Conservation (phyloP, 2,797 vertebrate species). For the Amblyraja radiata region DNA sequence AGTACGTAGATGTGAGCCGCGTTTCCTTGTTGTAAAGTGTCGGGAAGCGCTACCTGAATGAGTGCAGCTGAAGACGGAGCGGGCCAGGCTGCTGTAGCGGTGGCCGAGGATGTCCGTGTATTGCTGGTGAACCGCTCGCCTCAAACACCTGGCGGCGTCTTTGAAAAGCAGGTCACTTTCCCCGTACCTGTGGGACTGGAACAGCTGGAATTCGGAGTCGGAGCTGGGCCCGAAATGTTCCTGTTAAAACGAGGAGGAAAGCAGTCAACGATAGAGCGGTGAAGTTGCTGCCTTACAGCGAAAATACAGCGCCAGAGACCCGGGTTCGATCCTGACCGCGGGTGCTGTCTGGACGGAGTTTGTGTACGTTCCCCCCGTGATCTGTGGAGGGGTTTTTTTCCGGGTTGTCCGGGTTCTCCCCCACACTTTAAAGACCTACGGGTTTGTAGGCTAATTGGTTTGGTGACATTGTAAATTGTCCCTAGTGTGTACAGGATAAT, state of each 20-base stretch:
- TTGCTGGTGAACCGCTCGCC: slow-evolving; percentile 66
- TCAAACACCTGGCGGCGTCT: slow-evolving; percentile 68
- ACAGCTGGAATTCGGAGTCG: slow-evolving; percentile 66
- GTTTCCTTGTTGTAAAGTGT: not conserved
- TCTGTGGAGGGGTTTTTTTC: too few species aligned
- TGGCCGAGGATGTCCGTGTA: slow-evolving; percentile 69
- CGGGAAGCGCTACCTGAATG: slow-evolving; percentile 59
- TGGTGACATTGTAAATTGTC: too few species aligned
- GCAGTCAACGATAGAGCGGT: not conserved
- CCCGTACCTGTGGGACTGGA: slow-evolving; percentile 69
- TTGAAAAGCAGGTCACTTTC: slow-evolving; percentile 83
- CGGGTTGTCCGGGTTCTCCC: too few species aligned
- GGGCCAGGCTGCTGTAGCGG: slow-evolving; percentile 62
- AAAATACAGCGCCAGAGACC: too few species aligned
- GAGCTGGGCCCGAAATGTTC: slow-evolving; percentile 59
- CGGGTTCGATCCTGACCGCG: too few species aligned
- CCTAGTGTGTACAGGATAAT: too few species aligned
- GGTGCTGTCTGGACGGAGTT: too few species aligned
- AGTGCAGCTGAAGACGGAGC: slow-evolving; percentile 75
- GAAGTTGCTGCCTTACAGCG: too few species aligned
- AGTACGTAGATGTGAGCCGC: not conserved
- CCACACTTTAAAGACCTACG: too few species aligned
- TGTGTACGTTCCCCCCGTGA: too few species aligned
- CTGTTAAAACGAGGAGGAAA: slow-evolving; percentile 50
- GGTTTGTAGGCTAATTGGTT: too few species aligned